These are phyloP conservation scores for Conops quadrifasciatus DNA, from an alignment of 2,888 invertebrate species.

Conservation along the genomic window DNA sequence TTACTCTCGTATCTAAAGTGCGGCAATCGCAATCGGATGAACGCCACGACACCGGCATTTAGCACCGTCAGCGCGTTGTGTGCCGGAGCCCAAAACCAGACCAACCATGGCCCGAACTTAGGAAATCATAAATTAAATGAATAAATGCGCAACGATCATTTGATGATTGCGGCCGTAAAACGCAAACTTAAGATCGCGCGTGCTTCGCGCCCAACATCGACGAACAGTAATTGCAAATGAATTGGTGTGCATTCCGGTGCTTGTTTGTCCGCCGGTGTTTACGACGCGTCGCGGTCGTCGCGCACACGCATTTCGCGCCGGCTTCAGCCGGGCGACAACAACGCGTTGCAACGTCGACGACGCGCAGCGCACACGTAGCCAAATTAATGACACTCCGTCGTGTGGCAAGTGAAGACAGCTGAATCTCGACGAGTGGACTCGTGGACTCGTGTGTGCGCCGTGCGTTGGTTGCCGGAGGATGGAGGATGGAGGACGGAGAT, in stretches of 20 bases:
- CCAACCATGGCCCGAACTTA: not conserved
- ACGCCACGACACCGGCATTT: not conserved
- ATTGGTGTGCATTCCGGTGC: not conserved
- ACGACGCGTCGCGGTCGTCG: not conserved
- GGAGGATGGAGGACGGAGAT: not conserved
- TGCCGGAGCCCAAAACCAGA: not conserved
- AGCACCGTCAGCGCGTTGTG: not conserved
- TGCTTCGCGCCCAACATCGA: slow-evolving; percentile 16
- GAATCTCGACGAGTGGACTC: not conserved
- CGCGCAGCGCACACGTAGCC: not conserved
- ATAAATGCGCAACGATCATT: slow-evolving; percentile 23
- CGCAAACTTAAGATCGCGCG: slow-evolving; percentile 4
- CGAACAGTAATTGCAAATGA: slow-evolving; percentile 30
- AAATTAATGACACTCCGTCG: slow-evolving; percentile 23
- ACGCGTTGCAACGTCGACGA: not conserved
- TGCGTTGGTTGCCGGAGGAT: not conserved
- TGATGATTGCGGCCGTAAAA: slow-evolving; percentile 20
- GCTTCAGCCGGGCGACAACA: slow-evolving; percentile 14
- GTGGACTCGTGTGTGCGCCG: not conserved
- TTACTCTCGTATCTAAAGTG: slow-evolving; percentile 7
- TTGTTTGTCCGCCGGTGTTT: slow-evolving; percentile 8
- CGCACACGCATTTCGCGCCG: slow-evolving; percentile 32
- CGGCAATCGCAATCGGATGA: not conserved
- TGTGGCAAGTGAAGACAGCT: slow-evolving; percentile 30
- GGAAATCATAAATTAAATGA: slow-evolving; percentile 16